Evolutionary conservation across 2,113 vertebrate genomes (phyloP).

Genomic region (Bothrops jararaca): DNA sequence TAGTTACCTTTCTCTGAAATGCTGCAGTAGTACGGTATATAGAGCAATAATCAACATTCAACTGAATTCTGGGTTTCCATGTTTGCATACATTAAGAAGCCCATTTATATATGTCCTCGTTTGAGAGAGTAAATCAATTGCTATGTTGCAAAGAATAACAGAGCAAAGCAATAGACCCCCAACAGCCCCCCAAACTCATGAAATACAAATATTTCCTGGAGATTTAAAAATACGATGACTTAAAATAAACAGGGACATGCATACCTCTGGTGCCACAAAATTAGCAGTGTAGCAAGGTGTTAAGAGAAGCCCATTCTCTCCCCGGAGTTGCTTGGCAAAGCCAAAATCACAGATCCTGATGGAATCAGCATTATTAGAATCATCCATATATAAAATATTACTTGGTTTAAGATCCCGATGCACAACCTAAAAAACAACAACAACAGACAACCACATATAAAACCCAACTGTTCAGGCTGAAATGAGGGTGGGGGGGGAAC

Average conservation of each 20-base stretch:
- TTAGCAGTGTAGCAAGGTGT: conserved; percentile 97
- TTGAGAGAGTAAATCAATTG: background rate
- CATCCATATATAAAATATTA: conserved; percentile 97
- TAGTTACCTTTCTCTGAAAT: background rate
- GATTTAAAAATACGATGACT: background rate
- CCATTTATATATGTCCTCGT: background rate
- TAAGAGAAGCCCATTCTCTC: conserved; percentile 91
- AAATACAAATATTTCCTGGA: background rate
- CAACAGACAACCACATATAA: background rate
- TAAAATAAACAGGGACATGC: background rate
- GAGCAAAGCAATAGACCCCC: background rate
- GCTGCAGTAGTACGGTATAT: background rate
- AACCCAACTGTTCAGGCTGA: background rate
- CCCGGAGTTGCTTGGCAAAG: conserved; percentile 93
- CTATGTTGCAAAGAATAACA: background rate
- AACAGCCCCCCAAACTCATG: background rate
- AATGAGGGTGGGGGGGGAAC: background rate
- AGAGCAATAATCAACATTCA: background rate
- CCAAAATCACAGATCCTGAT: conserved; percentile 98
- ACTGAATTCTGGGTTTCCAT: background rate
- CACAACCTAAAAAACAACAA: conserved; percentile 75
- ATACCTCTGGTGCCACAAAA: conserved; percentile 97
- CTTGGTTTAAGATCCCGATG: conserved; percentile 97
- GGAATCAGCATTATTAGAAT: conserved; percentile 94
- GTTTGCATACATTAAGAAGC: background rate